Evolutionary conservation across 1,140 invertebrate genomes (phyloP).

Genomic region (Aricia agestis): DNA sequence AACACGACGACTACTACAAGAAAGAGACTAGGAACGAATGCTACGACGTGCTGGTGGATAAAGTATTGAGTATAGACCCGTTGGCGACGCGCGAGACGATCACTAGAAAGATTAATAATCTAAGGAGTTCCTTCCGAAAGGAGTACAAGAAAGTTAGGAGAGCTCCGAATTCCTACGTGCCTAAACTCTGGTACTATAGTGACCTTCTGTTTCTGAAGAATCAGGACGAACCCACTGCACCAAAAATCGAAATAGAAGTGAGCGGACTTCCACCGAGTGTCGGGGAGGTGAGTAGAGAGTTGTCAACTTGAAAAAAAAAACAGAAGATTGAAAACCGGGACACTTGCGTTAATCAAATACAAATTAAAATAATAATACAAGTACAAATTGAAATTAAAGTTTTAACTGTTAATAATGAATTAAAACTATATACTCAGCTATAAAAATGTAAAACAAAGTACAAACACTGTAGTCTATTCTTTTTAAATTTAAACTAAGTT

Average conservation of each 20-base stretch:
- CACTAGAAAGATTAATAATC: background rate
- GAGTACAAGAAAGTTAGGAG: background rate
- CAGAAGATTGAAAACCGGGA: too few relatives aligned
- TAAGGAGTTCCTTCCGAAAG: background rate
- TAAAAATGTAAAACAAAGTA: too few relatives aligned
- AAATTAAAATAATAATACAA: too few relatives aligned
- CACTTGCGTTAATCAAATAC: too few relatives aligned
- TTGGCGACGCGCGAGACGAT: background rate
- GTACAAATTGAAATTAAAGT: too few relatives aligned
- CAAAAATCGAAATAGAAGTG: too few relatives aligned
- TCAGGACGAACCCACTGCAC: background rate
- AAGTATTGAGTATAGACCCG: background rate
- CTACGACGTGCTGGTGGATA: background rate
- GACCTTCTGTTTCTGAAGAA: background rate
- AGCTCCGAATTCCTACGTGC: background rate
- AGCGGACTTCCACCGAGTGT: background rate
- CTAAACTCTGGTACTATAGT: background rate
- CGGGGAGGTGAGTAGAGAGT: background rate
- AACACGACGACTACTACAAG: background rate
- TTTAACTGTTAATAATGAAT: too few relatives aligned
- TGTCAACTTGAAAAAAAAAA: background rate
- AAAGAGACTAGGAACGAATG: background rate
- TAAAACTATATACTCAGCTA: too few relatives aligned
- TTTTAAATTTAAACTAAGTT: too few relatives aligned
- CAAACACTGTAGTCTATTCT: too few relatives aligned